These are phyloP conservation scores for Bubo bubo DNA, from an alignment of 2,113 vertebrate genomes.

Conservation along the genomic window DNA sequence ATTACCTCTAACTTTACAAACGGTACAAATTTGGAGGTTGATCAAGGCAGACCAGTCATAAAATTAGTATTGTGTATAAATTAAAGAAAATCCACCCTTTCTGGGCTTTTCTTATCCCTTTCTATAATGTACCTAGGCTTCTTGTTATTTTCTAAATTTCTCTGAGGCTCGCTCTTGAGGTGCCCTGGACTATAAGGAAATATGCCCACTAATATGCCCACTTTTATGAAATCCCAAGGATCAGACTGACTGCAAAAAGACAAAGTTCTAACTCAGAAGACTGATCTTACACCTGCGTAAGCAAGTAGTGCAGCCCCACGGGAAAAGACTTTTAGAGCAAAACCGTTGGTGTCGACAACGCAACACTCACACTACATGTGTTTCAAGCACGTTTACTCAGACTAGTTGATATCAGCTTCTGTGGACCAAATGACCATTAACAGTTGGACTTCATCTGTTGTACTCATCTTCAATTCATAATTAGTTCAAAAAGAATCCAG, in stretches of 20 bases:
- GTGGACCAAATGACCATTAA: neutral
- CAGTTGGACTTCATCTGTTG: neutral
- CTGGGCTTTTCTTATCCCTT: neutral
- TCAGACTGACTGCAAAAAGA: neutral
- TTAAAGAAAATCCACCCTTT: neutral
- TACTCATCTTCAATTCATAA: neutral
- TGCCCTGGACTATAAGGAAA: neutral
- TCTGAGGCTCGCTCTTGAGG: neutral
- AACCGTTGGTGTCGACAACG: accelerated
- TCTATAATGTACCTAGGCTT: neutral
- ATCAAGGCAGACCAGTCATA: neutral
- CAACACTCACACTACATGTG: accelerated
- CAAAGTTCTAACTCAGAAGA: neutral
- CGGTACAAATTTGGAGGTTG: neutral
- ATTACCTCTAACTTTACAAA: neutral
- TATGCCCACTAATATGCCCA: neutral
- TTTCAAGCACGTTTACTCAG: neutral
- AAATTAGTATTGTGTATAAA: neutral
- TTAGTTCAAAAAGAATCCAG: neutral
- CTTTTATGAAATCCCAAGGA: neutral
- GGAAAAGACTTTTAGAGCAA: neutral
- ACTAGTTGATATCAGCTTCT: neutral
- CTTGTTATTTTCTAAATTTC: neutral
- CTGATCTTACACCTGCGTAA: neutral
- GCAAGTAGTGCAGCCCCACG: accelerated